Conservation (phyloP, 2,888 invertebrate species). For the Tachina fera region DNA sequence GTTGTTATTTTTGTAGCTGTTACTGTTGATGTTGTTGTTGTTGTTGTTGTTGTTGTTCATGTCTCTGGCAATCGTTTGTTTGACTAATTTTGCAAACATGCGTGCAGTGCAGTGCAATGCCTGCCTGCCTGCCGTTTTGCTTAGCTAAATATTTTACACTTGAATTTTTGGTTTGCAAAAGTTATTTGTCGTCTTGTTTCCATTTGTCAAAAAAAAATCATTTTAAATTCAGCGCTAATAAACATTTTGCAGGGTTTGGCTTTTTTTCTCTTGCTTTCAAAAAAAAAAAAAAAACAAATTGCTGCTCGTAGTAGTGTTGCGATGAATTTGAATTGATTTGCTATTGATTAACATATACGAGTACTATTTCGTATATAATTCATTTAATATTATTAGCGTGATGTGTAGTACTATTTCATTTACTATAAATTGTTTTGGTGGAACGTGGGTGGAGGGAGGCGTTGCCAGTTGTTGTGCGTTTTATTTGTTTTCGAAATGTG, state of each 20-base stretch:
- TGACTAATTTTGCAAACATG: slow-evolving; percentile 42
- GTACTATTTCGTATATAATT: slow-evolving; percentile 6
- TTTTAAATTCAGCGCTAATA: background rate
- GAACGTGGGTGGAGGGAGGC: slow-evolving; percentile 14
- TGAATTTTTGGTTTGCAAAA: slow-evolving; percentile 26
- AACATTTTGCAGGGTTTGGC: slow-evolving; percentile 23
- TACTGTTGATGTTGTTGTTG: background rate
- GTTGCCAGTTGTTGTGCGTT: slow-evolving; percentile 4
- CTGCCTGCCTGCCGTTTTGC: background rate
- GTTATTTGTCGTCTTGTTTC: background rate
- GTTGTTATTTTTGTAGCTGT: slow-evolving; percentile 3
- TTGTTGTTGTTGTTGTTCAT: slow-evolving; percentile 18
- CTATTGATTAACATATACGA: slow-evolving; percentile 6
- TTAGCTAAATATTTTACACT: slow-evolving; percentile 22
- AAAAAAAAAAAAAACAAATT: too few relatives aligned
- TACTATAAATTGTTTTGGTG: slow-evolving; percentile 12
- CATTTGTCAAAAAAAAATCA: background rate
- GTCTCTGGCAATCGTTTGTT: slow-evolving; percentile 34
- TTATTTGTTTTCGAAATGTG: background rate
- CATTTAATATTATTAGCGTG: slow-evolving; percentile 17
- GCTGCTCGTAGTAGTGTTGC: slow-evolving; percentile 1
- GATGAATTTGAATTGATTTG: slow-evolving; percentile 40
- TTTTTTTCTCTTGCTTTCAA: background rate
- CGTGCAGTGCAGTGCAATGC: slow-evolving; percentile 13
- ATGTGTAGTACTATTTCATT: slow-evolving; percentile 1